Conservation (phyloP, 2,113 vertebrate genomes). For the Cinclus cinclus region DNA sequence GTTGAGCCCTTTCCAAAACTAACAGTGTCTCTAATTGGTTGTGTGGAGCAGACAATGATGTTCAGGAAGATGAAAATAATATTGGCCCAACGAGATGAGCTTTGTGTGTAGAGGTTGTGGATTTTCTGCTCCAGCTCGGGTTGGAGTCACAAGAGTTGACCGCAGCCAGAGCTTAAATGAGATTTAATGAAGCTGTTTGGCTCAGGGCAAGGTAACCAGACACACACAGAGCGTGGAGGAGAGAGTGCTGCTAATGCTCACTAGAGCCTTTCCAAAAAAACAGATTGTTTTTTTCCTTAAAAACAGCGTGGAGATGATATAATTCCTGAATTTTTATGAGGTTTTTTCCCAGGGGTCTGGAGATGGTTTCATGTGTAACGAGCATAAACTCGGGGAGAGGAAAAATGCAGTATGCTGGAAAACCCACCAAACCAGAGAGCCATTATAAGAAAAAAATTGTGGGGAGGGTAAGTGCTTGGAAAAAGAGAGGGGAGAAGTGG, state of each 20-base stretch:
- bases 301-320: constrained; percentile 55
- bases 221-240: background rate
- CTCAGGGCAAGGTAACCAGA: constrained; percentile 37
- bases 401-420: constrained; percentile 35
- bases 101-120: background rate
- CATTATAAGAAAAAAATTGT: background rate
- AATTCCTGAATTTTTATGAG: constrained; percentile 62
- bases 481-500: constrained; percentile 11
- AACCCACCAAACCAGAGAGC: constrained; percentile 33
- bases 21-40: constrained; percentile 47
- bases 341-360: constrained; percentile 36
- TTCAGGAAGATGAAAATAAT: constrained; percentile 37
- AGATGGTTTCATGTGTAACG: constrained; percentile 9
- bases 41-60: constrained; percentile 17
- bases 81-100: background rate
- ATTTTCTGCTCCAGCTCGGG: constrained; percentile 34
- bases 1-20: background rate
- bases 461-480: constrained; percentile 7
- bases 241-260: background rate
- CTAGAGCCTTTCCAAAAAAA: constrained; percentile 34
- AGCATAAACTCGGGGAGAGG: background rate
- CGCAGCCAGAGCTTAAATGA: background rate
- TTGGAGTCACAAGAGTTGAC: constrained; percentile 34
- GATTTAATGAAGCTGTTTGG: constrained; percentile 37
- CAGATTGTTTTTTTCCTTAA: constrained; percentile 54